Conservation (phyloP, 2,797 vertebrate species). For the Momotus momota region DNA sequence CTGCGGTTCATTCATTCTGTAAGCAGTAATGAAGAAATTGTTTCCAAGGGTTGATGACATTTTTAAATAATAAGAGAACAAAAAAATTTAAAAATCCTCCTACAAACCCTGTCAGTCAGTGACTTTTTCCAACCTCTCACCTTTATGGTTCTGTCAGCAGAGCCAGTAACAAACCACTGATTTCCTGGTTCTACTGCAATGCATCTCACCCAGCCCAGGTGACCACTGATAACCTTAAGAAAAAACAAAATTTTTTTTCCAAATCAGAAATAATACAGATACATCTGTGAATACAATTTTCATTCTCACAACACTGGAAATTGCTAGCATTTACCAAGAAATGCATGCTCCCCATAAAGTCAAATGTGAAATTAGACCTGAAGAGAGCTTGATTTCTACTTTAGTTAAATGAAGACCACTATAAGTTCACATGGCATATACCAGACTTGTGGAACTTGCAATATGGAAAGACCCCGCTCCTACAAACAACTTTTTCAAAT, state of each 20-base stretch:
- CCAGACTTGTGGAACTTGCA: not conserved
- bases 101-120: not conserved
- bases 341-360: rapidly evolving
- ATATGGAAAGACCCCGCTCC: not conserved
- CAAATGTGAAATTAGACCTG: not conserved
- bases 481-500: not conserved
- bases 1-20: not conserved
- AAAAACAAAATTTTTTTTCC: not conserved
- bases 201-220: slow-evolving; percentile 96
- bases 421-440: not conserved
- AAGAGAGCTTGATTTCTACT: not conserved
- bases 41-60: not conserved
- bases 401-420: not conserved
- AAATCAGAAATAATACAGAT: not conserved
- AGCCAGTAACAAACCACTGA: slow-evolving; percentile 99
- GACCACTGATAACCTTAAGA: slow-evolving; percentile 95
- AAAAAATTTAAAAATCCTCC: not conserved
- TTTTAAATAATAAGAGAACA: not conserved
- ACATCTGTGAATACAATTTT: not conserved
- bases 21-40: not conserved
- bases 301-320: not conserved
- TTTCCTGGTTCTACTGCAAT: slow-evolving; percentile 98
- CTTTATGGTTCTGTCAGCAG: slow-evolving; percentile 98
- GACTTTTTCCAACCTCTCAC: slow-evolving; percentile 70
- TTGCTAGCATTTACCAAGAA: not conserved